Conservation (phyloP, 1,140 invertebrate species). For the Chymomyza costata region DNA sequence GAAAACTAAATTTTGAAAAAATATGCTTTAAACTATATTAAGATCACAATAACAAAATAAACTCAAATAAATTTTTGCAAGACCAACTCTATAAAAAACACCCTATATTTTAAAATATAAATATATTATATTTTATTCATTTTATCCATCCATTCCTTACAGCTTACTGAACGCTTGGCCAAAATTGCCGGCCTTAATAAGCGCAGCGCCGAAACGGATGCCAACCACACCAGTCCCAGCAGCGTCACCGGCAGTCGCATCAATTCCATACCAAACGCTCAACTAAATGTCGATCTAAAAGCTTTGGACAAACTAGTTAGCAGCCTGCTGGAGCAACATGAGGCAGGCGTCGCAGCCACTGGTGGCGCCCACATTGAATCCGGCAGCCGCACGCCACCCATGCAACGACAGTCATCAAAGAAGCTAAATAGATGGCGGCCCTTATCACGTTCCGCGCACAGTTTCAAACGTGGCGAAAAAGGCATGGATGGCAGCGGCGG, state of each 20-base stretch:
- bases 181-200: conserved; percentile 65
- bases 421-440: conserved; percentile 70
- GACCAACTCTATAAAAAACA: no score
- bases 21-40: no score
- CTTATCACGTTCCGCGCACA: conserved; percentile 62
- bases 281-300: conserved; percentile 62
- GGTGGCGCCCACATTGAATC: conserved; percentile 8
- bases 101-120: conserved; percentile 1
- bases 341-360: conserved; percentile 12
- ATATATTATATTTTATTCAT: conserved; percentile 1
- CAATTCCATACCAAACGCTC: conserved; percentile 63
- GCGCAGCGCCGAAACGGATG: conserved; percentile 29
- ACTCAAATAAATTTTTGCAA: no score
- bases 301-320: conserved; percentile 67
- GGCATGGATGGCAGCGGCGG: conserved; percentile 12
- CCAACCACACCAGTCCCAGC: conserved; percentile 35
- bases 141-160: no score
- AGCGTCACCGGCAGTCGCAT: conserved; percentile 60
- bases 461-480: conserved; percentile 35
- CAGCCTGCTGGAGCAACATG: conserved; percentile 61
- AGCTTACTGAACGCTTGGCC: conserved; percentile 66
- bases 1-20: no score
- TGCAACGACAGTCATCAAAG: conserved; percentile 48
- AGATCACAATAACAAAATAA: no score
- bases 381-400: conserved; percentile 40